A percentile compares a stretch with the other conserved stretches of the same genome.
These are phyloP conservation scores for Meiosimyza decipiens DNA, from an alignment of 2,888 invertebrate species.

Conservation along the genomic window DNA sequence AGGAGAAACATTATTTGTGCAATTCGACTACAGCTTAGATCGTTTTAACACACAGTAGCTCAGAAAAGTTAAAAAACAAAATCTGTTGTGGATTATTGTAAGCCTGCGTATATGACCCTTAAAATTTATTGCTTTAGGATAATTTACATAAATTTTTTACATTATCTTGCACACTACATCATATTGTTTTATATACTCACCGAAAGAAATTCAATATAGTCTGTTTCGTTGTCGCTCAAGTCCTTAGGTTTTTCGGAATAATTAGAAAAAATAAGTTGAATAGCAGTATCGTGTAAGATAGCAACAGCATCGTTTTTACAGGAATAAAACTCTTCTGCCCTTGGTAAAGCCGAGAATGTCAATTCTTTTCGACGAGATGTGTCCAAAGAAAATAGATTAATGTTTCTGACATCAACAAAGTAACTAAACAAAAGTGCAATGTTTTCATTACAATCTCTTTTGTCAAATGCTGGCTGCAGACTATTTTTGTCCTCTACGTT, in stretches of 20 bases:
- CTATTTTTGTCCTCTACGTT: constrained; percentile 59
- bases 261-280: constrained; percentile 72
- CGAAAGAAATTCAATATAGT: constrained; percentile 41
- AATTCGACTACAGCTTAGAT: too few relatives aligned
- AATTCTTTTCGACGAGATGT: constrained; percentile 68
- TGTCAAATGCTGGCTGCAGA: background rate
- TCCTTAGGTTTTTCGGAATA: constrained; percentile 41
- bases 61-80: too few relatives aligned
- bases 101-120: too few relatives aligned
- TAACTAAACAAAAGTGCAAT: constrained; percentile 65
- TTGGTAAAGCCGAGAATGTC: constrained; percentile 62
- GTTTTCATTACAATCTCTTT: constrained; percentile 6
- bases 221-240: constrained; percentile 26
- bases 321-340: constrained; percentile 79
- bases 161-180: background rate
- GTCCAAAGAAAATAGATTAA: constrained; percentile 86
- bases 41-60: too few relatives aligned
- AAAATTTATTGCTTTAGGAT: too few relatives aligned
- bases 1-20: too few relatives aligned
- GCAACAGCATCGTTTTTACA: constrained; percentile 82
- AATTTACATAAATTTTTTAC: background rate
- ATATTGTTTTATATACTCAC: constrained; percentile 43
- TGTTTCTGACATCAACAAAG: constrained; percentile 82
- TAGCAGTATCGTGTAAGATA: constrained; percentile 88
- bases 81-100: too few relatives aligned